Base-by-base conservation (phyloP, 2,888 invertebrate genomes). In the Hermaeophaga mercurialis region DNA sequence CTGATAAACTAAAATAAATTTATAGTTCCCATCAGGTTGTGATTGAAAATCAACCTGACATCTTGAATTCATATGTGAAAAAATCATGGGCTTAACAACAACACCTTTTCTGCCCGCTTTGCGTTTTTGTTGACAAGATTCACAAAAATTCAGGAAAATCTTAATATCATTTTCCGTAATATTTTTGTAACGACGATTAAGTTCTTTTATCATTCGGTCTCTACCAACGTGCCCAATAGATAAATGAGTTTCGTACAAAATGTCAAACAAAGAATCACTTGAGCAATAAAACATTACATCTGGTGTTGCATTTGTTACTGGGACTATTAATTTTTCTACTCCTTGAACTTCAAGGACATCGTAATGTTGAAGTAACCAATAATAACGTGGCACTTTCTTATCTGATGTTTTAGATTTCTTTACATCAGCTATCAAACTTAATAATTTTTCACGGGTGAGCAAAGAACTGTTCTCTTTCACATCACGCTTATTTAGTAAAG, bases 161-260 rank as follows among this genome's bases (percentile, higher is more conserved):
- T 65, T 64, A 56, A 70, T 58, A 46, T 62, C 62, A 62, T 66
- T 61, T 59, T 64, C 61, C 41, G 69, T 70, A 64, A 67, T 58
- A 62, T 69, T 68, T 67, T 70, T 68, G 61, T 70, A 69, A 62
- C 59, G 62, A 58, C 63, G 50, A 63, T 70, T 65, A 56, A 70
- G 64, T 60, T 70, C 64, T 59, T 66, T 64, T 50, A 68, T 56
- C 66, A 69, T 68, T 44, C 66, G 61, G 59, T 63, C 65, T 62
- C 64, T 66, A 61, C 67, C 68, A 61, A 67, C 68, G 54, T 70
- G 63, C 57, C 70, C 67, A 60, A 49, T 71, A 61, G 63, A 58
- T 18, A 56, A 54, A 58, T 68, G 67, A 59, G 63, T 63, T 63
- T 66, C 66, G 52, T 58, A 64, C 24, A 53, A 70, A 64, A 66